Conservation (phyloP, 2,888 invertebrate genomes). For the Lumbricus terrestris region DNA sequence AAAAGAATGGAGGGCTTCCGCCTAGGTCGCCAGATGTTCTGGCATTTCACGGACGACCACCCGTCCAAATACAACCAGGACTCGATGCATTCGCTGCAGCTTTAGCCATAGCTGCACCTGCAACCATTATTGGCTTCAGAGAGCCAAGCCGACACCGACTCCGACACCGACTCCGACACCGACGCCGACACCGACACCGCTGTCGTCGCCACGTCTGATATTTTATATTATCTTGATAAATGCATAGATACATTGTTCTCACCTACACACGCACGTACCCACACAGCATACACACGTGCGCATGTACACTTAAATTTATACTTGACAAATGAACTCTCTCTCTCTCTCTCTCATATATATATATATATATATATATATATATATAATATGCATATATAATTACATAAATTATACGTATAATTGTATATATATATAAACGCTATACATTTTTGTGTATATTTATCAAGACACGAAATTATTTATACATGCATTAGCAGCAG, state of each 20-base stretch:
- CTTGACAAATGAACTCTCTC: background rate
- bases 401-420: background rate
- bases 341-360: background rate
- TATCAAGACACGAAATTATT: background rate
- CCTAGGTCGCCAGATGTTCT: background rate
- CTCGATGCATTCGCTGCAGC: background rate
- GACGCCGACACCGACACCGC: too few species aligned
- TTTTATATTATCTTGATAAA: background rate
- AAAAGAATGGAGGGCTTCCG: background rate
- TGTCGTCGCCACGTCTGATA: background rate
- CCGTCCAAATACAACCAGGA: too few species aligned
- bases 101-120: background rate
- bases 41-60: background rate
- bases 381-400: background rate
- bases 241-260: background rate
- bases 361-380: background rate
- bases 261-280: too few species aligned
- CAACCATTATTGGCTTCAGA: background rate
- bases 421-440: background rate
- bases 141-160: too few species aligned
- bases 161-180: too few species aligned
- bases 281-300: background rate
- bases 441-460: background rate
- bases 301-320: background rate
- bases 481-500: background rate